Evolutionary conservation across 2,113 vertebrate species (phyloP).

Genomic region (Oxygymnocypris stewartii): DNA sequence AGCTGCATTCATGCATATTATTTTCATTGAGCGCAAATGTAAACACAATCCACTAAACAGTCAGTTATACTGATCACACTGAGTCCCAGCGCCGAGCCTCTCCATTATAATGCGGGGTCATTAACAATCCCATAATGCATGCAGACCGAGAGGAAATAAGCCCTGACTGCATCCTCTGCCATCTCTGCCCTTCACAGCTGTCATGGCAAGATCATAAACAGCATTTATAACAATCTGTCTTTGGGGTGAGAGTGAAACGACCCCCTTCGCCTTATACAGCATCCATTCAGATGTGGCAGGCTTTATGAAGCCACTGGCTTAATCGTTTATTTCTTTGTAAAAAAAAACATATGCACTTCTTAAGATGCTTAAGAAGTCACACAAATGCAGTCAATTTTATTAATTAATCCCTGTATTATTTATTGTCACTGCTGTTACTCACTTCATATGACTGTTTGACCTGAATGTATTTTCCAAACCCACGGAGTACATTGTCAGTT

Average conservation of each 20-base stretch:
- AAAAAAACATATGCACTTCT: not conserved
- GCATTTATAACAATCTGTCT: constrained; percentile 98
- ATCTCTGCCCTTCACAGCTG: constrained; percentile 99
- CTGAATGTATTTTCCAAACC: constrained; percentile 23
- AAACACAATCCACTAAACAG: constrained; percentile 80
- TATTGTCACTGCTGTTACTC: not conserved
- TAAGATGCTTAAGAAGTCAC: not conserved
- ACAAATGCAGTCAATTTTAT: constrained; percentile 22
- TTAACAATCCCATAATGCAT: constrained; percentile 99
- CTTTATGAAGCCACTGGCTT: not conserved
- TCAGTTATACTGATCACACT: constrained; percentile 80
- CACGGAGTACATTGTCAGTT: constrained; percentile 47
- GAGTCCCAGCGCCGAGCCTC: constrained; percentile 83
- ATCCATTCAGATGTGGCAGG: not conserved
- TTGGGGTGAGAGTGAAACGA: constrained; percentile 65
- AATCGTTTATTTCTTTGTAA: not conserved
- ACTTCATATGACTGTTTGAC: not conserved
- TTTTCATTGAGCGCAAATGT: constrained; percentile 76
- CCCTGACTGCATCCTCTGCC: constrained; percentile 94
- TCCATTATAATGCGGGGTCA: constrained; percentile 90
- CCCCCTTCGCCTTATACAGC: not conserved
- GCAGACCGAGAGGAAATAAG: constrained; percentile 93
- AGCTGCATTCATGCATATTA: constrained; percentile 29
- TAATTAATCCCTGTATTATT: constrained; percentile 23
- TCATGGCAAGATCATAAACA: constrained; percentile 99